Conservation (phyloP, 2,113 vertebrate species). For the Archilochus colubris region DNA sequence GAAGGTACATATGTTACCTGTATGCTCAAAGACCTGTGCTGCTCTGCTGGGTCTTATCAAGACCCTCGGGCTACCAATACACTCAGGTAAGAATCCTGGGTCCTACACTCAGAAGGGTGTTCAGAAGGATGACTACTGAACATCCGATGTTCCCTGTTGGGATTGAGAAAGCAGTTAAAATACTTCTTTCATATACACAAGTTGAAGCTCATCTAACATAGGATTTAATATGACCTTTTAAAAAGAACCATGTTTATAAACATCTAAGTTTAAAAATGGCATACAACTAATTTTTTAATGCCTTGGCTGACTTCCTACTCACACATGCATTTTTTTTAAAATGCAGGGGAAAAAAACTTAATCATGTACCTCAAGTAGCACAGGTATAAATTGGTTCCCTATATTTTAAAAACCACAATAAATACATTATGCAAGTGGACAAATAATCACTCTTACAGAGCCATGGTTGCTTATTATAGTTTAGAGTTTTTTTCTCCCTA, state of each 20-base stretch:
- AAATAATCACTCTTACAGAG: background rate
- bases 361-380: background rate
- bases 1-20: background rate
- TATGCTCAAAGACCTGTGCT: background rate
- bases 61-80: background rate
- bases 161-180: background rate
- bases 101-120: background rate
- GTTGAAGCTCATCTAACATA: background rate
- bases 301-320: background rate
- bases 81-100: background rate
- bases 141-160: background rate
- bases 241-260: background rate
- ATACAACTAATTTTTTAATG: background rate
- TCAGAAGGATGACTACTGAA: background rate
- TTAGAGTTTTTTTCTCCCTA: background rate
- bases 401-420: background rate
- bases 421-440: constrained; percentile 8
- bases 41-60: background rate
- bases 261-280: background rate
- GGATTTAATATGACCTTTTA: background rate
- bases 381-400: background rate
- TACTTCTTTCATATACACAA: background rate
- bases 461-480: constrained; percentile 20
- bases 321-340: background rate
- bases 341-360: background rate